A percentile compares a stretch with the other conserved stretches of the same genome.
phyloP scores from a whole-genome alignment of 2,113 vertebrate genomes.

The Rhagologus leucostigma region DNA sequence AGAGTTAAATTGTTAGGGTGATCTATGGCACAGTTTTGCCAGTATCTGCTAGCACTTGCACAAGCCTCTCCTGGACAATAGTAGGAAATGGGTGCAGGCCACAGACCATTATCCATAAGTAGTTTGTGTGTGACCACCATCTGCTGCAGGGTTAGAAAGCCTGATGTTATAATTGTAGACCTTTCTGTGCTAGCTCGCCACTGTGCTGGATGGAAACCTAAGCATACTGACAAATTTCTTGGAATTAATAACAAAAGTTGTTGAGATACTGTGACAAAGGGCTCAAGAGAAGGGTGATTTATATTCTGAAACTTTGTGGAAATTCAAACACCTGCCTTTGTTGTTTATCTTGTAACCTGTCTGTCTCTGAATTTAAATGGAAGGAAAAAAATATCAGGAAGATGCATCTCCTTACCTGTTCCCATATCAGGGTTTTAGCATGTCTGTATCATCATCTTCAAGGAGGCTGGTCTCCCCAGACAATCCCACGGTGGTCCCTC shows the following conservation, averaged over 20 bases:
- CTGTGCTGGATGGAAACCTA: background rate
- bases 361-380: background rate
- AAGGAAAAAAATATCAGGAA: background rate
- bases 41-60: background rate
- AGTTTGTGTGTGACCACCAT: background rate
- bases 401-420: background rate
- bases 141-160: background rate
- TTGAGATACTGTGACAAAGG: background rate
- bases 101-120: background rate
- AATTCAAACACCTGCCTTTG: background rate
- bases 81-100: accelerated
- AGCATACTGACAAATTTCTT: background rate
- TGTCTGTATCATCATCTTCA: background rate
- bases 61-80: background rate
- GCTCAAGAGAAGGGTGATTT: background rate
- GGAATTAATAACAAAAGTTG: background rate
- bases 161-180: background rate
- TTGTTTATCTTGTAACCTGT: background rate
- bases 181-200: background rate
- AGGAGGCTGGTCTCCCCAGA: background rate
- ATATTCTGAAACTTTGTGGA: background rate
- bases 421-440: background rate
- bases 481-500: background rate
- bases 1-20: background rate
- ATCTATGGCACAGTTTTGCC: background rate